These are phyloP conservation scores for Riparia riparia DNA, from an alignment of 2,113 vertebrate species.

Conservation along the genomic window DNA sequence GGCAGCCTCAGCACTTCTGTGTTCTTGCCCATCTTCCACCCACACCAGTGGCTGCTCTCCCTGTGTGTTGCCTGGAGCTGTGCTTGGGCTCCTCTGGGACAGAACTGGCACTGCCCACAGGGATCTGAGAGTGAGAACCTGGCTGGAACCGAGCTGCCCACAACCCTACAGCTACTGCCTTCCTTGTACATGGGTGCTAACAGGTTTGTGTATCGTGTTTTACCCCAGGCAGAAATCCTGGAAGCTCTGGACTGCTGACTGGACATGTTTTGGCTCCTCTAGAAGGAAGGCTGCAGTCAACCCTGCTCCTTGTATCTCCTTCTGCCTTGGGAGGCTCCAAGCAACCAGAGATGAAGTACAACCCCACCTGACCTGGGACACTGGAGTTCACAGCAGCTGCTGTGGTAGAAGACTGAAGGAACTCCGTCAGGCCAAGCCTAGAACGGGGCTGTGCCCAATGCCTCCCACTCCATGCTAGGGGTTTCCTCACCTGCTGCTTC, in stretches of 20 bases:
- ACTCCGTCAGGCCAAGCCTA: neutral
- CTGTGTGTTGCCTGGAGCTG: fast-evolving
- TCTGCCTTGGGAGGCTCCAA: neutral
- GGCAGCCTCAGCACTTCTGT: neutral
- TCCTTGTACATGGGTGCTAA: neutral
- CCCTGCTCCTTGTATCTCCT: neutral
- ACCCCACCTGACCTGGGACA: neutral
- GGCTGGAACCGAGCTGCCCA: neutral
- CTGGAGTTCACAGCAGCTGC: neutral
- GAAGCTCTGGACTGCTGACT: neutral
- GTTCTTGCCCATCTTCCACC: neutral
- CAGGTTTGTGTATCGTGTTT: neutral
- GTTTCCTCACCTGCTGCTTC: constrained; percentile 89
- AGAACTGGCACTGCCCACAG: neutral
- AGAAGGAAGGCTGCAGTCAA: neutral
- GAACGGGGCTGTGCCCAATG: fast-evolving
- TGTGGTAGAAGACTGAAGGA: neutral
- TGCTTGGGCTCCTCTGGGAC: neutral
- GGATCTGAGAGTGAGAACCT: neutral
- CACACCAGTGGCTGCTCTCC: neutral
- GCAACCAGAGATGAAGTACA: neutral
- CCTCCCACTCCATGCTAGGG: neutral
- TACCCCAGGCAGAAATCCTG: neutral
- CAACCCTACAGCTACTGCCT: neutral
- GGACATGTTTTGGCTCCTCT: neutral